These are phyloP conservation scores for Percopsis omiscomaycus DNA, from an alignment of 2,797 vertebrate genomes.

Conservation along the genomic window DNA sequence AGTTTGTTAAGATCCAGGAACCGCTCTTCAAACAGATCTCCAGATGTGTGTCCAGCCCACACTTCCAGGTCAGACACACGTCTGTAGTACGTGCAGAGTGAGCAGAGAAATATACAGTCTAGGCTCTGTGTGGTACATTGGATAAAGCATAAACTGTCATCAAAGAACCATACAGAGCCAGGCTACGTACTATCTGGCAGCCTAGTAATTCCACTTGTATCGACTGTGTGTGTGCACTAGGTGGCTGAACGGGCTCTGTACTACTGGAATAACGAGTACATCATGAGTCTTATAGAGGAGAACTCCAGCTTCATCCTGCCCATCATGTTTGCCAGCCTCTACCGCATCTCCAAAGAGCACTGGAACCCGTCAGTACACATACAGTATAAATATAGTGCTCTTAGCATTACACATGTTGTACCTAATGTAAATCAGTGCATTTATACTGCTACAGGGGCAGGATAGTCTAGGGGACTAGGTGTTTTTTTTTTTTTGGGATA, in stretches of 20 bases:
- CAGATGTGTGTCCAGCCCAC: constrained; percentile 97
- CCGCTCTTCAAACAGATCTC: constrained; percentile 99
- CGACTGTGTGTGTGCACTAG: constrained; percentile 61
- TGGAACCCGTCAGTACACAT: constrained; percentile 93
- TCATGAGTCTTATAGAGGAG: constrained; percentile 99
- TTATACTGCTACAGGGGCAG: too few relatives aligned
- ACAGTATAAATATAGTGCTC: not conserved
- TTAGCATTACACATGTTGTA: too few relatives aligned
- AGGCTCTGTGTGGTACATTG: too few relatives aligned
- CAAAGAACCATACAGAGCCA: too few relatives aligned
- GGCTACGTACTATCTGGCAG: too few relatives aligned
- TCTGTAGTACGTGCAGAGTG: too few relatives aligned
- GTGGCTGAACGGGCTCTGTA: constrained; percentile 96
- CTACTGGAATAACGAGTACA: constrained; percentile 99
- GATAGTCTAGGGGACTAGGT: too few relatives aligned
- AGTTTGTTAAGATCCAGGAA: constrained; percentile 98
- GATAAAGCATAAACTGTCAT: too few relatives aligned
- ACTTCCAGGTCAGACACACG: constrained; percentile 89
- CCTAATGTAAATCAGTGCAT: too few relatives aligned
- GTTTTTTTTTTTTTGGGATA: too few relatives aligned
- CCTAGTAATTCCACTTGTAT: not conserved
- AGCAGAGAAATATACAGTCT: too few relatives aligned
- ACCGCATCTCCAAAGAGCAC: constrained; percentile 99
- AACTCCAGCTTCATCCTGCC: constrained; percentile 98
- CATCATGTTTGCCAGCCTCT: constrained; percentile 99